Evolutionary conservation across 1,140 invertebrate genomes (phyloP).

Genomic region (Ostrea edulis): DNA sequence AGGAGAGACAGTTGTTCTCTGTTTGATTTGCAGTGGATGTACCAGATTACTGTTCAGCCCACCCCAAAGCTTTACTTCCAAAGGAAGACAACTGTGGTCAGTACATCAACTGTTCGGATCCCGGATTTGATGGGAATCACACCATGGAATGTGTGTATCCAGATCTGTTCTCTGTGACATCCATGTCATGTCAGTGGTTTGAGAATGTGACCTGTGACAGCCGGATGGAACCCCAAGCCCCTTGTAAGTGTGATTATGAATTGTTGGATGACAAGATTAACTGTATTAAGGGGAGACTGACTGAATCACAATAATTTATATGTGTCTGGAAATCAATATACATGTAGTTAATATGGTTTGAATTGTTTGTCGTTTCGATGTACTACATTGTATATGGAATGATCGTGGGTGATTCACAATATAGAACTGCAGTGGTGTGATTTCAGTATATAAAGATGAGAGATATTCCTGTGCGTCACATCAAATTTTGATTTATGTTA

Average conservation of each 20-base stretch:
- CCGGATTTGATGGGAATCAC: conserved; percentile 2
- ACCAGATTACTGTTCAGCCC: conserved; percentile 40
- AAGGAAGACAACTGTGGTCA: conserved; percentile 60
- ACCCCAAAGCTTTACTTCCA: conserved; percentile 38
- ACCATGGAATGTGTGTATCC: neutral
- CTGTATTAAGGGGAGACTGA: no score
- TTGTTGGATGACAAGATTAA: neutral
- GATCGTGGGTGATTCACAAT: no score
- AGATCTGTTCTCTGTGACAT: neutral
- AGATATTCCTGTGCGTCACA: no score
- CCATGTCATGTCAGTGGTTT: conserved; percentile 3
- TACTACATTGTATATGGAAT: no score
- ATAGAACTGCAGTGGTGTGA: no score
- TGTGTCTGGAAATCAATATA: no score
- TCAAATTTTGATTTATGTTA: no score
- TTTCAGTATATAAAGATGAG: no score
- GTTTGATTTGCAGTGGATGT: conserved; percentile 46
- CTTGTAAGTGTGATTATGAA: conserved; percentile 55
- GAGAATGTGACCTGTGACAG: conserved; percentile 12
- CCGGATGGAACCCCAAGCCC: conserved; percentile 20
- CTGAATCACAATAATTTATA: no score
- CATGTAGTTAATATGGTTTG: no score
- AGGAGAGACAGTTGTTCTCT: no score
- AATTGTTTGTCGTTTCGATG: no score
- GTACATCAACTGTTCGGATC: conserved; percentile 61